Percentiles rank a stretch among this genome's conserved stretches.
Conservation (phyloP, 2,888 invertebrate genomes). For the Chorisops tibialis region DNA sequence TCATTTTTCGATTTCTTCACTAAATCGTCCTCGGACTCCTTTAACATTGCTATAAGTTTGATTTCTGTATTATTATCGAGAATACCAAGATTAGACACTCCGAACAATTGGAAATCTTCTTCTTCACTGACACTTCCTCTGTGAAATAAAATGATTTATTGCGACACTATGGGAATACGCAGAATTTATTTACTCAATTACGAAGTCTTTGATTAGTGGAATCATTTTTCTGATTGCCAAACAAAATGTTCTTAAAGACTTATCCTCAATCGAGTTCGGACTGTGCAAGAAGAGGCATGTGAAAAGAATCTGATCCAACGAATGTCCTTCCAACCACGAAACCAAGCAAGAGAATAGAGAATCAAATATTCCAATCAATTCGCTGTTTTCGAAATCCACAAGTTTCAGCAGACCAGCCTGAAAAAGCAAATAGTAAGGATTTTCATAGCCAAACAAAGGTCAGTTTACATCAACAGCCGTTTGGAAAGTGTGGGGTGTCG, state of each 20-base stretch:
- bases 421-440: not conserved
- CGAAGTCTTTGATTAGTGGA: conserved; percentile 83
- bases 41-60: conserved; percentile 72
- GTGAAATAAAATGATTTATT: conserved; percentile 33
- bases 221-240: conserved; percentile 84
- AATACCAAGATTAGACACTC: conserved; percentile 79
- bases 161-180: not conserved
- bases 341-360: conserved; percentile 90
- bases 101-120: conserved; percentile 91
- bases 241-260: conserved; percentile 79
- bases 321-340: conserved; percentile 97
- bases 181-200: conserved; percentile 65
- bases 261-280: conserved; percentile 79
- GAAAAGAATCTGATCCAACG: conserved; percentile 94
- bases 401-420: conserved; percentile 75
- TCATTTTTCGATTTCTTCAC: conserved; percentile 60
- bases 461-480: conserved; percentile 72
- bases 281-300: conserved; percentile 94
- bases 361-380: conserved; percentile 91
- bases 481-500: conserved; percentile 81
- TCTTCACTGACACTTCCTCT: conserved; percentile 87
- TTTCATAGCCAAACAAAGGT: not conserved
- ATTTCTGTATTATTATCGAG: conserved; percentile 75
- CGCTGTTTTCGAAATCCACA: conserved; percentile 68
- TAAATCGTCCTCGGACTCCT: conserved; percentile 81